A percentile compares a stretch with the other conserved stretches of the same genome.
Evolutionary conservation across 2,797 vertebrate genomes (phyloP).

Genomic region (Sebastes minor): DNA sequence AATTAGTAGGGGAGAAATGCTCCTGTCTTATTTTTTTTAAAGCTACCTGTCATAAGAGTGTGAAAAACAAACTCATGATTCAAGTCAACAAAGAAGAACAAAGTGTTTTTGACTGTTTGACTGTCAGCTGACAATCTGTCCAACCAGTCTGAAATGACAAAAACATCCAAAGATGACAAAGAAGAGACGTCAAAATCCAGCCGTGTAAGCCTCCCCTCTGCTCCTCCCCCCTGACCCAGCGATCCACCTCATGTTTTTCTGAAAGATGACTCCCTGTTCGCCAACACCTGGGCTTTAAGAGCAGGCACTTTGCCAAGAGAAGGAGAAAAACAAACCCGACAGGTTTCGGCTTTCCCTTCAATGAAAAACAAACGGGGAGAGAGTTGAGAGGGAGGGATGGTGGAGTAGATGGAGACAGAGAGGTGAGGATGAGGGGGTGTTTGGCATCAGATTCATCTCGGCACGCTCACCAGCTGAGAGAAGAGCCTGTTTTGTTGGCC

Average conservation of each 20-base stretch:
- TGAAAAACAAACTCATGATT: not conserved
- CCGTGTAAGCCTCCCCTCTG: not conserved
- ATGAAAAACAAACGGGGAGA: conserved; percentile 48
- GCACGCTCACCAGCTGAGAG: conserved; percentile 39
- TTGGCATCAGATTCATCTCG: conserved; percentile 12
- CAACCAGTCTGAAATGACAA: conserved; percentile 41
- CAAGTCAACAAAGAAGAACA: not conserved
- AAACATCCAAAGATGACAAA: conserved; percentile 12
- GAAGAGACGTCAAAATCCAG: not conserved
- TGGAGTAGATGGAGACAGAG: not conserved
- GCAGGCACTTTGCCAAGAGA: conserved; percentile 49
- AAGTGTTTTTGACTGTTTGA: conserved; percentile 30
- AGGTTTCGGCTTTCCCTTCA: conserved; percentile 59
- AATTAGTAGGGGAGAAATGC: not conserved
- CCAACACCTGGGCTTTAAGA: conserved; percentile 64
- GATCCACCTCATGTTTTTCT: conserved; percentile 60
- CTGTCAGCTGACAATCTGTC: conserved; percentile 9
- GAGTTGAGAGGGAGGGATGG: conserved; percentile 6
- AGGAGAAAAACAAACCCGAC: conserved; percentile 58
- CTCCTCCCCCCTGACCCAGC: not conserved
- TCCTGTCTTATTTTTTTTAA: not conserved
- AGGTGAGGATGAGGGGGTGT: conserved; percentile 5
- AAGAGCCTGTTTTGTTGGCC: conserved; percentile 62
- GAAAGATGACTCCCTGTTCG: conserved; percentile 61
- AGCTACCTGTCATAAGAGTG: not conserved